Base-by-base conservation (phyloP, 2,797 vertebrate genomes). In the Echiichthys vipera region DNA sequence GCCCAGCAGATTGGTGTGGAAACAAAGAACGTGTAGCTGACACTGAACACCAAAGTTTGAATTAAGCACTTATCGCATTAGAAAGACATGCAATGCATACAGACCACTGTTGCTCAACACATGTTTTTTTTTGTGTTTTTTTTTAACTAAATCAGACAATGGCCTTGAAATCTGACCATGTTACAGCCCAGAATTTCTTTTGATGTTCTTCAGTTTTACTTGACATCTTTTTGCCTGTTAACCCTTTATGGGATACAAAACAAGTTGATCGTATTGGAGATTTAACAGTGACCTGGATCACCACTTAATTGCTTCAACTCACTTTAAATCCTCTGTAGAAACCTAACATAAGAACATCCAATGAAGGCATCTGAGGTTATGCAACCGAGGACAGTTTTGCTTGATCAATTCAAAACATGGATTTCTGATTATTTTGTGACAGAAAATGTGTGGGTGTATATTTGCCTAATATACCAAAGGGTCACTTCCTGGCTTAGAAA, bases 141-240 rank as follows among this genome's bases (percentile, higher is more conserved):
- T n/a, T n/a, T n/a, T n/a, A n/a, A n/a, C n/a, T n/a, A n/a, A n/a
- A n/a, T n/a, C 69, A 82, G 65, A 14, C 68, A 53, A 40, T 63
- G 62, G 75, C 77, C 73, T 71, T 78, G 62, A 83, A 84, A 83
- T 77, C 72, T 65, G 69, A 83, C 66, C 71, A 64, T 40, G 40
- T 62, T 71, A 64, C 50, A 78, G 65, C 56, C 45, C 39, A 65
- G 25, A n/a, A 49, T 56, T 78, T 57, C 45, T 70, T 29, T 51
- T 68, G 20, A 56, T 77, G 67, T 53, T 50, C 20, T 68, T 55
- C 6, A 67, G 74, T 68, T 74, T 77, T 59, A 54, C 27, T 11
- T 45, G 27, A 50, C 61, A 50, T 39, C 9, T 66, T 74, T 40
- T 51, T 24, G 27, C 39, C 42, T 0, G 13, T 77, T 74, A 84